These are phyloP conservation scores for Anhinga anhinga DNA, from an alignment of 2,113 vertebrate genomes.

Conservation along the genomic window DNA sequence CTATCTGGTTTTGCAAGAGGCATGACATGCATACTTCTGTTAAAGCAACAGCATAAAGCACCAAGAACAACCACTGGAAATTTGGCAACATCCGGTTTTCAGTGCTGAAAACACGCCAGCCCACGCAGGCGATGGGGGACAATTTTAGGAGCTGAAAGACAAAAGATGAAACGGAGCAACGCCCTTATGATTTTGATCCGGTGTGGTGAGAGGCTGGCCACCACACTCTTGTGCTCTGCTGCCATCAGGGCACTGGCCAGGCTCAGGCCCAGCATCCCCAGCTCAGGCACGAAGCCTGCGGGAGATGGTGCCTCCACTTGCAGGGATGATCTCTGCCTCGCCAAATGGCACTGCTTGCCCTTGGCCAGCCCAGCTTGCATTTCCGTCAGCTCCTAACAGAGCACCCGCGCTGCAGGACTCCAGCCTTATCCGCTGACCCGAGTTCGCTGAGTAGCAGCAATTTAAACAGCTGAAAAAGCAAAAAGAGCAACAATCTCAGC, in stretches of 20 bases:
- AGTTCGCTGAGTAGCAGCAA: background rate
- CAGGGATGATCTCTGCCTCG: fast-evolving
- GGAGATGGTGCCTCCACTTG: background rate
- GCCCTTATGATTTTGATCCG: fast-evolving
- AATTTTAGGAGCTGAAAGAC: background rate
- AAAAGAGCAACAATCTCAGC: background rate
- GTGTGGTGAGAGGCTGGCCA: background rate
- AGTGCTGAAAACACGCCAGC: background rate
- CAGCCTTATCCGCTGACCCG: background rate
- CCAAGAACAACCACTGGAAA: background rate
- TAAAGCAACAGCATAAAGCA: background rate
- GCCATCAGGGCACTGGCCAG: fast-evolving
- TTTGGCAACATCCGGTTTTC: background rate
- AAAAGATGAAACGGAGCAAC: fast-evolving
- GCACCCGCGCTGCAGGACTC: background rate
- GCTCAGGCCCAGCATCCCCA: background rate
- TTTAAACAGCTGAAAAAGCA: background rate
- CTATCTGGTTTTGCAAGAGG: background rate
- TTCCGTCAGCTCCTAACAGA: background rate
- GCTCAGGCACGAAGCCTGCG: fast-evolving
- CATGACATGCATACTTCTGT: background rate
- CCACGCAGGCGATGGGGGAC: background rate
- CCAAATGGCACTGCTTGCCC: background rate
- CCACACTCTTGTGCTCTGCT: fast-evolving
- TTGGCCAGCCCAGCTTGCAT: fast-evolving